Conservation (phyloP, 2,888 invertebrate species). For the Patella ulyssiponensis region DNA sequence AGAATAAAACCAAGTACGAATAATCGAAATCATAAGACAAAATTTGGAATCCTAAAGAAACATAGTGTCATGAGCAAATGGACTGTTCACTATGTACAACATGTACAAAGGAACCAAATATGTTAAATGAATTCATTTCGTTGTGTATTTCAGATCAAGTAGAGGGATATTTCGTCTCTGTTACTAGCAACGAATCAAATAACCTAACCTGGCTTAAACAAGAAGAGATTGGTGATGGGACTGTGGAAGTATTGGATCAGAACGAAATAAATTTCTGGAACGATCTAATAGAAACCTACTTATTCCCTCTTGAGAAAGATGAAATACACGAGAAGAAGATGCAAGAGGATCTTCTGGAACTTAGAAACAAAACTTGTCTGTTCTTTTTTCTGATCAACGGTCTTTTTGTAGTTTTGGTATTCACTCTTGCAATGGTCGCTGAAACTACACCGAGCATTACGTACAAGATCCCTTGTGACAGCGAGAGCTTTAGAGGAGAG, state of each 20-base stretch:
- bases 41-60: no score
- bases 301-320: conserved; percentile 93
- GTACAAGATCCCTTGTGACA: conserved; percentile 43
- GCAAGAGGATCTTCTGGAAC: conserved; percentile 81
- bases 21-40: no score
- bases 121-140: no score
- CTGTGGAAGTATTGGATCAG: conserved; percentile 82
- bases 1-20: no score
- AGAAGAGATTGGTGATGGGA: conserved; percentile 88
- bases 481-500: conserved; percentile 33
- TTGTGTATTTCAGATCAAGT: background rate
- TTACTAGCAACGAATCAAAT: conserved; percentile 1
- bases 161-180: background rate
- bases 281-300: conserved; percentile 92
- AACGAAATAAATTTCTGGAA: conserved; percentile 93
- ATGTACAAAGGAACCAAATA: no score
- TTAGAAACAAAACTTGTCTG: conserved; percentile 84
- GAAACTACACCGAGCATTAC: conserved; percentile 52
- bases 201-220: conserved; percentile 95
- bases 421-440: conserved; percentile 92
- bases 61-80: no score
- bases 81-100: no score
- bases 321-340: conserved; percentile 78
- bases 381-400: conserved; percentile 97
- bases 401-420: conserved; percentile 97